These are phyloP conservation scores for Scelioninae gen. 2 DNA, from an alignment of 2,888 invertebrate genomes.

Conservation along the genomic window DNA sequence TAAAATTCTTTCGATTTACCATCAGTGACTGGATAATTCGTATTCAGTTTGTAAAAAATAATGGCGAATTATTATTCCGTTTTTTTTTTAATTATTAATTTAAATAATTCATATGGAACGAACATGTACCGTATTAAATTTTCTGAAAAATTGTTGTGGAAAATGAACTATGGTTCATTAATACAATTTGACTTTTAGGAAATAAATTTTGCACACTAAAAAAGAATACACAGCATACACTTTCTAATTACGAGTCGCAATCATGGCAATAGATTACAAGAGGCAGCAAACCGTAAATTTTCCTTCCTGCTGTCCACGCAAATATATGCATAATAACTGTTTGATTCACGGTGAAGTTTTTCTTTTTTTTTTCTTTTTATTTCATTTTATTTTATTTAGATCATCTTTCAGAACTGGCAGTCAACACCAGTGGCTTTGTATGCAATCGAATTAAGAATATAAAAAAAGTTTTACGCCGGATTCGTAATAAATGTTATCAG, in stretches of 20 bases:
- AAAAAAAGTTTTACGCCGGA: too few species aligned
- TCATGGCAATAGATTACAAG: slow-evolving; percentile 42
- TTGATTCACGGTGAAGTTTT: slow-evolving; percentile 4
- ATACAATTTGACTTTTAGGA: slow-evolving; percentile 18
- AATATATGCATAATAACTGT: slow-evolving; percentile 28
- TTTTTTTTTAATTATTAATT: too few species aligned
- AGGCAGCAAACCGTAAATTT: slow-evolving; percentile 54
- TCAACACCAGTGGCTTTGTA: too few species aligned
- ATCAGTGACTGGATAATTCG: too few species aligned
- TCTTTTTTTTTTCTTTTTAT: not conserved
- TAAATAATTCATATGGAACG: too few species aligned
- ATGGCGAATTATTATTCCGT: too few species aligned
- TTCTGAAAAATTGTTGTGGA: too few species aligned
- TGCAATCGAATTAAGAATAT: not conserved
- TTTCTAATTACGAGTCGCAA: slow-evolving; percentile 47
- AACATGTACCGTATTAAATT: too few species aligned
- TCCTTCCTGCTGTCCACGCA: slow-evolving; percentile 22
- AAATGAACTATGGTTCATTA: too few species aligned
- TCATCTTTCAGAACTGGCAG: not conserved
- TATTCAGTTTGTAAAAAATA: too few species aligned
- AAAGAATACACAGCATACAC: slow-evolving; percentile 33
- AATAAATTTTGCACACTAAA: slow-evolving; percentile 20
- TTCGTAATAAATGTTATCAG: too few species aligned
- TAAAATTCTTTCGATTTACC: too few species aligned
- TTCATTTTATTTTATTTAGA: slow-evolving; percentile 5